These are phyloP conservation scores for Lagorchestes hirsutus DNA, from an alignment of 2,797 vertebrate species.

Conservation along the genomic window DNA sequence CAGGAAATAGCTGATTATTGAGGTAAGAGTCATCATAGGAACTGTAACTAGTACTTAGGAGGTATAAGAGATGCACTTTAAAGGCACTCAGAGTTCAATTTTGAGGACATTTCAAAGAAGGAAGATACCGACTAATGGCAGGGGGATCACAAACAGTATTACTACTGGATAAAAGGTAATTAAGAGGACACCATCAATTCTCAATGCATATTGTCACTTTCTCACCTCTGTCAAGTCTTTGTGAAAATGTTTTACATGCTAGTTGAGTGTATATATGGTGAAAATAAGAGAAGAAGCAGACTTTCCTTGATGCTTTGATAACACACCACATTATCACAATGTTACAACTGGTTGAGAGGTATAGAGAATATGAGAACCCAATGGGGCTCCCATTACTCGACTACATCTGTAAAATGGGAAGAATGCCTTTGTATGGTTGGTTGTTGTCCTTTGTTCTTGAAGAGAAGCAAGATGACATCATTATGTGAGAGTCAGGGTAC, in stretches of 20 bases:
- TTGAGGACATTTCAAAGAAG: background rate
- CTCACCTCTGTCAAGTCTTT: background rate
- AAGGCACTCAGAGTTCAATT: background rate
- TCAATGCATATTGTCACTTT: background rate
- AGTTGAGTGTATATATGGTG: background rate
- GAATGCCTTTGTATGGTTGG: too few species aligned
- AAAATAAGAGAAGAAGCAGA: too few species aligned
- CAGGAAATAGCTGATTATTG: background rate
- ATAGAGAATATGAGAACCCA: too few species aligned
- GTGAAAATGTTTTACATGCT: background rate
- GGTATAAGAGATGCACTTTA: background rate
- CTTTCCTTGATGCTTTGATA: too few species aligned
- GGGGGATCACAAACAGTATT: background rate
- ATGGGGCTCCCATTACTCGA: too few species aligned
- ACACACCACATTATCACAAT: too few species aligned
- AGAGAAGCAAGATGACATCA: too few species aligned
- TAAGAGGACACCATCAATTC: background rate
- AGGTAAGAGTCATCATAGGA: background rate
- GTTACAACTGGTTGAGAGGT: too few species aligned
- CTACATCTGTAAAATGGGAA: too few species aligned
- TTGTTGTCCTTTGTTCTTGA: too few species aligned
- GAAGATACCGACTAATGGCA: background rate
- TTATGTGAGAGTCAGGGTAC: too few species aligned
- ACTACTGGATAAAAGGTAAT: background rate
- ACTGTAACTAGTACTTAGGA: background rate